These are phyloP conservation scores for Andinoacara biseriatus DNA, from an alignment of 2,113 vertebrate species.

Conservation along the genomic window DNA sequence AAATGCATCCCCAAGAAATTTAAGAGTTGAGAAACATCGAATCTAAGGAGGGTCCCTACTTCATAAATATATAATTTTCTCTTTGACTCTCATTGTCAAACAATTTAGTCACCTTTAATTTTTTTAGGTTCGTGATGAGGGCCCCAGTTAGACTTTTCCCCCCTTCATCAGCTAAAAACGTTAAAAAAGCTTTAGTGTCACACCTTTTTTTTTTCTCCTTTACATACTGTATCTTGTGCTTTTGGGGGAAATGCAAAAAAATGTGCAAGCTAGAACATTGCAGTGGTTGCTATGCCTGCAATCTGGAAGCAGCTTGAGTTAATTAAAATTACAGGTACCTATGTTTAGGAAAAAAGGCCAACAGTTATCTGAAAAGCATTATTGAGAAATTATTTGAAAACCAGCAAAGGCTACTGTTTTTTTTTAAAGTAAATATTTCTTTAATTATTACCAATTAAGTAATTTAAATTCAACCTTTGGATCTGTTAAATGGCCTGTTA, in stretches of 20 bases:
- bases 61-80: conserved; percentile 7
- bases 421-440: neutral
- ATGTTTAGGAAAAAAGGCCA: neutral
- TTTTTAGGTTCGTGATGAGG: neutral
- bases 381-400: neutral
- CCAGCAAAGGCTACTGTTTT: neutral
- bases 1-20: neutral
- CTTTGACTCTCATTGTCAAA: neutral
- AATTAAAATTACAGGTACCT: neutral
- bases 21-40: neutral
- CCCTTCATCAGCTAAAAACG: neutral
- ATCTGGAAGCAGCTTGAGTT: neutral
- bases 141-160: neutral
- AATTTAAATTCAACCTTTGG: neutral
- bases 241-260: neutral
- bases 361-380: neutral
- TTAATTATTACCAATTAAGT: neutral
- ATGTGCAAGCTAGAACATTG: neutral
- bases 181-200: neutral
- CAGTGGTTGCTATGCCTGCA: neutral
- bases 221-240: neutral
- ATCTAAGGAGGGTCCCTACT: neutral
- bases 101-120: neutral
- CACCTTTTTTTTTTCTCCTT: neutral
- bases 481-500: neutral